Conservation (phyloP, 2,888 invertebrate species). For the Fabriciana adippe region DNA sequence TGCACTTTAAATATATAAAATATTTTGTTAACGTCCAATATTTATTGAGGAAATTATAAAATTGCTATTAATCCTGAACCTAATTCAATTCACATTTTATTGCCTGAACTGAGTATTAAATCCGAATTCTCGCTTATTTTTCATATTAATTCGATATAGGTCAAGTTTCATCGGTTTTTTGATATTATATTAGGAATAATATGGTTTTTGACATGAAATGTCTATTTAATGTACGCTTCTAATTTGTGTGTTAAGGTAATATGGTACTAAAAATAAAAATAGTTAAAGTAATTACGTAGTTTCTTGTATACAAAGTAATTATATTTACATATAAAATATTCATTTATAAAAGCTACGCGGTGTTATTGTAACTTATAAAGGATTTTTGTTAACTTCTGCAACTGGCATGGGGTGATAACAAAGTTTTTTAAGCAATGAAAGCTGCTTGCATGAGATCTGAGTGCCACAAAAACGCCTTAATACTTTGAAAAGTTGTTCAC, state of each 20-base stretch:
- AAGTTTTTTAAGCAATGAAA: slow-evolving; percentile 35
- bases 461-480: slow-evolving; percentile 57
- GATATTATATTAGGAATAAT: too few species aligned
- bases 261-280: neutral
- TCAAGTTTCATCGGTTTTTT: too few species aligned
- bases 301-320: neutral
- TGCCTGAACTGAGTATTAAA: too few species aligned
- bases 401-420: slow-evolving; percentile 11
- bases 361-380: neutral
- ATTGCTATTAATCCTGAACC: too few species aligned
- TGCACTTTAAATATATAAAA: slow-evolving; percentile 5
- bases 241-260: neutral
- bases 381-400: neutral
- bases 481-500: slow-evolving; percentile 61
- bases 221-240: neutral
- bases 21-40: neutral
- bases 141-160: too few species aligned
- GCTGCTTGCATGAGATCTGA: slow-evolving; percentile 35
- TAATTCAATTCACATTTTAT: too few species aligned
- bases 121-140: too few species aligned
- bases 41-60: too few species aligned
- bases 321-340: neutral
- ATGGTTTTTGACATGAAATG: too few species aligned
- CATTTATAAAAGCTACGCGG: neutral
- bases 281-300: neutral